Base-by-base conservation (phyloP, 2,888 invertebrate species). In the Endotricha flammealis region DNA sequence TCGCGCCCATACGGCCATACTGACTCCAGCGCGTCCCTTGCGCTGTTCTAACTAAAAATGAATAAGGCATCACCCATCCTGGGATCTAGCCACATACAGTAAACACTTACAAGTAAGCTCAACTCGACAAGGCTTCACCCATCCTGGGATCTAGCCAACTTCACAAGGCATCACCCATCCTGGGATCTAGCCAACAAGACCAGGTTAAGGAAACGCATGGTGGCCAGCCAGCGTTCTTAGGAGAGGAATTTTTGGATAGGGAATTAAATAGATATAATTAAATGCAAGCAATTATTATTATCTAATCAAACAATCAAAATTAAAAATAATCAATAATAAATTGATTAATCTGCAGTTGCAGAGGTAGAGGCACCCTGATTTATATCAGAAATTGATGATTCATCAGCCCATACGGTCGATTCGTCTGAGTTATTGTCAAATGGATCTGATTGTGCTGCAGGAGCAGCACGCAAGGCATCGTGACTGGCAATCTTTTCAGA, bases 401-500 rank as follows among this genome's bases (percentile, higher is more conserved):
- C 24, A 24, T 24, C 10, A n/a, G 24, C 24, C 24, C 10, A 24
- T 24, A 24, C 17, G 16, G 10, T 6, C 12, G 39, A 29, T 37
- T 27, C 35, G 23, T 25, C 6, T 16, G 16, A 16, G 5, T 10
- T 24, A 24, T 24, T 8, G 10, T 24, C 24, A 10, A 24, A 24
- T 5, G 38, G 43, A 7, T 37, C 39, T 4, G 40, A 29, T 23
- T 36, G 23, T n/a, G 36, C 11, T n/a, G 3, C 10, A 10, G 24
- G 24, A 10, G 24, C 24, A 10, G 24, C 9, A 6, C 24, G n/a
- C 10, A 24, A 34, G 22, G 6, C 22, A 17, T 40, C 36, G 16
- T 38, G 38, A 29, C 38, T 43, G 23, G 40, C 40, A 22, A 44
- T 44, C 29, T 44, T n/a, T n/a, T n/a, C n/a, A n/a, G n/a, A n/a